Percentiles rank a stretch among this genome's conserved stretches.
Conservation (phyloP, 2,113 vertebrate genomes). For the Rynchops niger region DNA sequence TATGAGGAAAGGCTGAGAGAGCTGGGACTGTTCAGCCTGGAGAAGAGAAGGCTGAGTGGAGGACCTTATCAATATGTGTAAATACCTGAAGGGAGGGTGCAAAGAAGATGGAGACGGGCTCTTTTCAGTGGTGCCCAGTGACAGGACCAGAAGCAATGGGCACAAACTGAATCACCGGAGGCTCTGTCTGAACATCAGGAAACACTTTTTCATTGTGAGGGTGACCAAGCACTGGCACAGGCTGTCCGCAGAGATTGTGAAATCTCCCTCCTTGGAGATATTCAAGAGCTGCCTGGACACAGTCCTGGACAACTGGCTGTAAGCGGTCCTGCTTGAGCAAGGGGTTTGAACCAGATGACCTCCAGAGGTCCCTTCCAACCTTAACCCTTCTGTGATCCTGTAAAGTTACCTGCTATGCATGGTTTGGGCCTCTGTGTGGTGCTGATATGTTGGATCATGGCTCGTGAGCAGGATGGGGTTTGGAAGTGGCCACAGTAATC, state of each 20-base stretch:
- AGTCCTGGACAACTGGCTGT: neutral
- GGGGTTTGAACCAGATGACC: neutral
- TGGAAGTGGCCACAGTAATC: neutral
- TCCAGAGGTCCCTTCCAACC: neutral
- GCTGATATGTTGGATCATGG: neutral
- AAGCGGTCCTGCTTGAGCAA: neutral
- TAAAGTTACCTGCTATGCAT: neutral
- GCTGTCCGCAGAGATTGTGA: neutral
- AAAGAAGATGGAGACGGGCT: neutral
- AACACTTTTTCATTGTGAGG: neutral
- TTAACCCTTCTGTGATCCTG: neutral
- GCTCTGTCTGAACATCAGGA: neutral
- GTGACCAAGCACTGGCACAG: neutral
- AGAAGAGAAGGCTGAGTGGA: neutral
- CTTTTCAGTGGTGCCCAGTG: neutral
- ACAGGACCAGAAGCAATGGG: neutral
- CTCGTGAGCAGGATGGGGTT: neutral
- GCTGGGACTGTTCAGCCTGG: neutral
- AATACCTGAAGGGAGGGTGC: neutral
- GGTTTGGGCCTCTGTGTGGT: neutral
- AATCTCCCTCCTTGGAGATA: neutral
- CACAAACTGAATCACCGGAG: neutral
- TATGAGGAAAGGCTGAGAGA: neutral
- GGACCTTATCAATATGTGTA: neutral
- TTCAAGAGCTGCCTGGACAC: fast-evolving